These are phyloP conservation scores for Scolopax mira DNA, from an alignment of 2,113 vertebrate genomes.

Conservation along the genomic window DNA sequence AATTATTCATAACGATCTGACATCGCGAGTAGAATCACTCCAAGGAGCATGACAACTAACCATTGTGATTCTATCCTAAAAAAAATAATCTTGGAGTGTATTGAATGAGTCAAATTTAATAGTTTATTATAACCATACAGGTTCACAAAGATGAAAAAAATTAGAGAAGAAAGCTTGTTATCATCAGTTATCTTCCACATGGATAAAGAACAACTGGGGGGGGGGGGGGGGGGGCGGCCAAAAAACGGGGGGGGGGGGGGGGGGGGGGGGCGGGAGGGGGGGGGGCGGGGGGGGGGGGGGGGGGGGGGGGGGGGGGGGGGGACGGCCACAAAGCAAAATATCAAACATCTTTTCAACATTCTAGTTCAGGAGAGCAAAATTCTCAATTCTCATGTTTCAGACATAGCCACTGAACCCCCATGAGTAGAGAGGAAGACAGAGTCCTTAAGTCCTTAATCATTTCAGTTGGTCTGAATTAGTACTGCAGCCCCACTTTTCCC, in stretches of 20 bases:
- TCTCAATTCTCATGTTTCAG: not conserved
- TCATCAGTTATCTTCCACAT: not conserved
- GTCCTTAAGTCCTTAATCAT: not conserved
- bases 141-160: not conserved
- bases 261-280: too few relatives aligned
- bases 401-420: not conserved
- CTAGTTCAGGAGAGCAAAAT: not conserved
- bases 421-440: not conserved
- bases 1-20: not conserved
- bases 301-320: too few relatives aligned
- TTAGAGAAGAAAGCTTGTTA: not conserved
- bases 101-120: not conserved
- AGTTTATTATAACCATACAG: not conserved
- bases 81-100: not conserved
- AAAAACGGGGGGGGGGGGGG: too few relatives aligned
- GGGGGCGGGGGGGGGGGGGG: too few relatives aligned
- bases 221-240: too few relatives aligned
- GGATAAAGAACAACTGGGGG: rapidly evolving
- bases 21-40: not conserved
- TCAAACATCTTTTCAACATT: not conserved
- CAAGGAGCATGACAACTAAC: not conserved
- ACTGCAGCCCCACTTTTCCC: not conserved
- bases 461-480: not conserved
- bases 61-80: not conserved
- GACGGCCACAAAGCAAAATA: not conserved